These are phyloP conservation scores for Pyrocephalus nanus DNA, from an alignment of 2,797 vertebrate species.

Conservation along the genomic window DNA sequence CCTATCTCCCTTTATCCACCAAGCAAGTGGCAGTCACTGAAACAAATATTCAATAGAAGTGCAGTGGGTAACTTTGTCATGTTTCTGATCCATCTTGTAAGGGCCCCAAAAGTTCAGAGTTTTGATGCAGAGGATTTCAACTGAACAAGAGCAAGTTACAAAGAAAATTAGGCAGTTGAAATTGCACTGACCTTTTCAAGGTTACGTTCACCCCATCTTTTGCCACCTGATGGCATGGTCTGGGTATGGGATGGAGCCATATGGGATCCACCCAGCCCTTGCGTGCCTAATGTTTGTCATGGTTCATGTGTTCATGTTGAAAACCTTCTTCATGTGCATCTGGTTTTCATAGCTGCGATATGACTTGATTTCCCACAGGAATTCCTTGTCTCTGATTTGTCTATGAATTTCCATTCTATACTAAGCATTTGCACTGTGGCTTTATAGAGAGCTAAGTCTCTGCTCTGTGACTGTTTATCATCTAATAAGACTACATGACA, in stretches of 20 bases:
- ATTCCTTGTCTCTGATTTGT: not conserved
- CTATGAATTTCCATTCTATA: not conserved
- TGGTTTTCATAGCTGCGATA: not conserved
- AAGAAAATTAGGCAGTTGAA: not conserved
- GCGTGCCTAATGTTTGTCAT: rapidly evolving
- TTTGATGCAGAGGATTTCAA: not conserved
- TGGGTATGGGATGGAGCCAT: not conserved
- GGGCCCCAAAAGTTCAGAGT: not conserved
- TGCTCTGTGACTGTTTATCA: not conserved
- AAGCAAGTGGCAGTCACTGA: not conserved
- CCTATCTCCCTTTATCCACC: not conserved
- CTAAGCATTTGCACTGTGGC: not conserved
- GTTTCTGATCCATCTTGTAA: slow-evolving; percentile 1
- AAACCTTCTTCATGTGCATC: not conserved
- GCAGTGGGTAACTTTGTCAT: not conserved
- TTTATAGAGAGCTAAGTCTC: not conserved
- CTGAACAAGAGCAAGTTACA: not conserved
- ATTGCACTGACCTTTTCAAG: not conserved
- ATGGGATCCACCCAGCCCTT: rapidly evolving
- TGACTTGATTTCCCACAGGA: not conserved
- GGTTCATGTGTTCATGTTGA: rapidly evolving
- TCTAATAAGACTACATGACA: not conserved
- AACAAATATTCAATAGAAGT: slow-evolving; percentile 4
- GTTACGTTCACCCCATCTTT: not conserved
- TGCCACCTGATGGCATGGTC: not conserved